A percentile compares a stretch with the other conserved stretches of the same genome.
phyloP scores from a whole-genome alignment of 2,888 invertebrate species.

The Cyrtodaria siliqua region DNA sequence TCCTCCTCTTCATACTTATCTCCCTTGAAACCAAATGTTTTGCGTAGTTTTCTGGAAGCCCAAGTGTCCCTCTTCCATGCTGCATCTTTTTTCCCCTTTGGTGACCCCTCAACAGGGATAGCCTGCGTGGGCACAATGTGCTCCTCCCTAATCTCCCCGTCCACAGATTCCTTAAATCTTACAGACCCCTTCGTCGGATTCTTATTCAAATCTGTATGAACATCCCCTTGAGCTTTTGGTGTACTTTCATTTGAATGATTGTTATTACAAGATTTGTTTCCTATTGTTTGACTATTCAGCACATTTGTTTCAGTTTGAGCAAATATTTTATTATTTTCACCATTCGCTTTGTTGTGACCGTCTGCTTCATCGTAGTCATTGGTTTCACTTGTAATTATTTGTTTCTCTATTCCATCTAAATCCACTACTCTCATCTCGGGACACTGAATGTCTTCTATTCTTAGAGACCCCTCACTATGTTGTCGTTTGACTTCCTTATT shows the following conservation, averaged over 20 bases:
- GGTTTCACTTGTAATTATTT: conserved; percentile 12
- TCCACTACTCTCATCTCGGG: neutral
- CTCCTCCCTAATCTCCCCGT: conserved; percentile 40
- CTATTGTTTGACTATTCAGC: no score
- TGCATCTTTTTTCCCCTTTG: conserved; percentile 43
- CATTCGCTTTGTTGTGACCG: no score
- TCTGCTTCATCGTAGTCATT: neutral
- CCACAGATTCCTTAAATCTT: conserved; percentile 29
- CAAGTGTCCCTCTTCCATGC: conserved; percentile 60
- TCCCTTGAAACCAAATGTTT: conserved; percentile 38
- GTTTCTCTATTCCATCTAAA: conserved; percentile 6
- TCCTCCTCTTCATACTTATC: conserved; percentile 46
- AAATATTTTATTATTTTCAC: no score
- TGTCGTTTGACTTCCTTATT: no score
- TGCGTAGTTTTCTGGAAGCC: conserved; percentile 62
- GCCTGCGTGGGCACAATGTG: conserved; percentile 31
- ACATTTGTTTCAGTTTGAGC: no score
- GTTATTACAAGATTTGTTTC: no score
- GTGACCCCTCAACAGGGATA: conserved; percentile 26
- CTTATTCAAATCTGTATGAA: conserved; percentile 52
- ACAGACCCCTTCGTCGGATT: conserved; percentile 52
- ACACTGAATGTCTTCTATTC: neutral
- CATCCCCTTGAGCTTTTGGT: no score
- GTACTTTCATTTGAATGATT: no score
- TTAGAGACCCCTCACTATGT: no score